Conservation (phyloP, 2,113 vertebrate genomes). For the Brachyhypopomus occidentalis region DNA sequence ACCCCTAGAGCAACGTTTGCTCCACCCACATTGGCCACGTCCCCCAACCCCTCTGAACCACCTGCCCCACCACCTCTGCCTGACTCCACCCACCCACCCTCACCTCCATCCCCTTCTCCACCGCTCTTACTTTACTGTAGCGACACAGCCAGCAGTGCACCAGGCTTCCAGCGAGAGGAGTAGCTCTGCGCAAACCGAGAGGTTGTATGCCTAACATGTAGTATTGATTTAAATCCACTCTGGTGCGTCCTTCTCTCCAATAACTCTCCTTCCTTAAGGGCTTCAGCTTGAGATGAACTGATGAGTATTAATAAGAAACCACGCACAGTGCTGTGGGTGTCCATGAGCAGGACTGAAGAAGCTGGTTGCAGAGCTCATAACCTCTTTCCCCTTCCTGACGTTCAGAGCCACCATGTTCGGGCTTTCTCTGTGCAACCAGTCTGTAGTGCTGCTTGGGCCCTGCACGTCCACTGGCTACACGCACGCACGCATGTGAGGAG, state of each 20-base stretch:
- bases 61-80: slow-evolving; percentile 44
- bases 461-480: slow-evolving; percentile 6
- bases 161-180: slow-evolving; percentile 38
- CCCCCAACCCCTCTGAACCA: slow-evolving; percentile 9
- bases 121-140: slow-evolving; percentile 39
- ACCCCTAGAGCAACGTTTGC: slow-evolving; percentile 2
- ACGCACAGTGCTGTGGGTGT: not conserved
- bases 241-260: not conserved
- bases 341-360: slow-evolving; percentile 1
- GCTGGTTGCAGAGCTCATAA: not conserved
- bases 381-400: no score
- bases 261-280: not conserved
- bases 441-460: slow-evolving; percentile 29
- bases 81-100: slow-evolving; percentile 54
- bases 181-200: not conserved
- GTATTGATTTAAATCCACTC: not conserved
- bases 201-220: no score
- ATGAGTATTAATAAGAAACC: not conserved
- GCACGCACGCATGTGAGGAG: not conserved
- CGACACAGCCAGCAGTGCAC: slow-evolving; percentile 11
- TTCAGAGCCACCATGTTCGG: not conserved
- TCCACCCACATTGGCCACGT: slow-evolving; percentile 44
- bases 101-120: slow-evolving; percentile 61
- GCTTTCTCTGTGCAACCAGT: slow-evolving; percentile 8
- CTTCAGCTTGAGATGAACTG: not conserved